A percentile compares a stretch with the other conserved stretches of the same genome.
These are phyloP conservation scores for Achatina immaculata DNA, from an alignment of 1,140 invertebrate genomes.

Conservation along the genomic window DNA sequence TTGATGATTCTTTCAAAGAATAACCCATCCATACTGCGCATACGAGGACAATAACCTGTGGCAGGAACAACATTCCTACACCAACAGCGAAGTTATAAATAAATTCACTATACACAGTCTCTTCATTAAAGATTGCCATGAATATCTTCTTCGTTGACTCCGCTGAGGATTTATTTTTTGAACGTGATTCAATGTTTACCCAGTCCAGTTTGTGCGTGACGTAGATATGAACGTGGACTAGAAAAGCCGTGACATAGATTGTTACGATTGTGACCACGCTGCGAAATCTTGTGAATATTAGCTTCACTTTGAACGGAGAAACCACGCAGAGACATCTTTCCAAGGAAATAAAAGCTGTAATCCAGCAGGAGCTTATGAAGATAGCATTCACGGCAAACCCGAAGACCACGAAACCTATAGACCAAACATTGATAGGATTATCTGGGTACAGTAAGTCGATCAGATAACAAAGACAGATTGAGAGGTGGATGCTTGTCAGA, in stretches of 20 bases:
- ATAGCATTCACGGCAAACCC: not conserved
- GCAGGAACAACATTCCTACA: not conserved
- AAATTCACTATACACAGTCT: not conserved
- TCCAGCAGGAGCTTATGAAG: not conserved
- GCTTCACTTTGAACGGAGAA: slow-evolving; percentile 19
- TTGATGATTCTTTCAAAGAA: not conserved
- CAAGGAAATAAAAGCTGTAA: not conserved
- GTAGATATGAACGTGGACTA: not conserved
- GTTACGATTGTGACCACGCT: not conserved
- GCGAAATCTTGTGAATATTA: not conserved
- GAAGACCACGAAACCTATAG: not conserved
- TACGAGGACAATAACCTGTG: not conserved
- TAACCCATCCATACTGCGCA: slow-evolving; percentile 1
- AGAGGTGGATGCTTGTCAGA: not conserved
- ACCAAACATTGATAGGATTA: not conserved
- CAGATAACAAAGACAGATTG: not conserved
- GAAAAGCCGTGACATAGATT: not conserved
- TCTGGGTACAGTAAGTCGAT: not conserved
- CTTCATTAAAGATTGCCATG: not conserved
- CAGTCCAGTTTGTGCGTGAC: not conserved
- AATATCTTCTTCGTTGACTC: too few relatives aligned
- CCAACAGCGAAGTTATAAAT: not conserved
- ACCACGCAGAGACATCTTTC: slow-evolving; percentile 22
- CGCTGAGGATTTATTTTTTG: not conserved
- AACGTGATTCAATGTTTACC: not conserved